Evolutionary conservation across 92 coral and sea anemone genomes (phyloP).

Genomic region (Palythoa heliodiscus): DNA sequence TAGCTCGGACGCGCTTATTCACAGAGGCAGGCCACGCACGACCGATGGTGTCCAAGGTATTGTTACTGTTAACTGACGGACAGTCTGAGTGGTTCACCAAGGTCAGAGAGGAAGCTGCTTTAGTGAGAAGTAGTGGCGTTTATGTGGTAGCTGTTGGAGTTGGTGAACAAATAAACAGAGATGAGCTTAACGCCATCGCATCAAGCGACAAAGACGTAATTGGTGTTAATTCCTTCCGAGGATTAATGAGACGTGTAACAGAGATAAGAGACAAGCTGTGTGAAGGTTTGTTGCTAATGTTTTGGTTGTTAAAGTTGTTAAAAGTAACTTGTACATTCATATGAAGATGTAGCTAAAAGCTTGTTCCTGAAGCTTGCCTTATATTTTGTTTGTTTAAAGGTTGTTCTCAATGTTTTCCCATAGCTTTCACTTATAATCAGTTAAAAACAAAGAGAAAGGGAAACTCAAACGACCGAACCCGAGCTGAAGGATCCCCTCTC

Average conservation of each 20-base stretch:
- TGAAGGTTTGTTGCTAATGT: conserved; percentile 39
- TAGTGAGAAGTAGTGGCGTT: conserved; percentile 45
- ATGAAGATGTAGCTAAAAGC: no score
- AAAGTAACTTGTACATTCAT: no score
- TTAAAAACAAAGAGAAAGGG: no score
- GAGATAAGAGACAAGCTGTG: conserved; percentile 61
- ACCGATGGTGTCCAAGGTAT: conserved; percentile 15
- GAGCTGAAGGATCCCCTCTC: no score
- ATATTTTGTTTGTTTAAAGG: no score
- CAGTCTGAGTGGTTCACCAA: conserved; percentile 12
- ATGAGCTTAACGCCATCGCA: conserved; percentile 56
- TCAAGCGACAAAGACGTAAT: conserved; percentile 59
- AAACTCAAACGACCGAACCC: no score
- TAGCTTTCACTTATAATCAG: no score
- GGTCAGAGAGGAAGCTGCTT: conserved; percentile 7
- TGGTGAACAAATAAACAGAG: conserved; percentile 50
- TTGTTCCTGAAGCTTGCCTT: no score
- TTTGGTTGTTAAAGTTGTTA: no score
- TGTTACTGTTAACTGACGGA: conserved; percentile 37
- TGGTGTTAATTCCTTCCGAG: conserved; percentile 61
- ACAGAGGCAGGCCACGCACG: conserved; percentile 15
- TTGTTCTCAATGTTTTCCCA: no score
- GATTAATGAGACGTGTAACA: conserved; percentile 53
- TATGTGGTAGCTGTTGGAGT: conserved; percentile 62
- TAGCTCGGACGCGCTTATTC: conserved; percentile 33